These are phyloP conservation scores for Euleptes europaea DNA, from an alignment of 2,113 vertebrate genomes.

Conservation along the genomic window DNA sequence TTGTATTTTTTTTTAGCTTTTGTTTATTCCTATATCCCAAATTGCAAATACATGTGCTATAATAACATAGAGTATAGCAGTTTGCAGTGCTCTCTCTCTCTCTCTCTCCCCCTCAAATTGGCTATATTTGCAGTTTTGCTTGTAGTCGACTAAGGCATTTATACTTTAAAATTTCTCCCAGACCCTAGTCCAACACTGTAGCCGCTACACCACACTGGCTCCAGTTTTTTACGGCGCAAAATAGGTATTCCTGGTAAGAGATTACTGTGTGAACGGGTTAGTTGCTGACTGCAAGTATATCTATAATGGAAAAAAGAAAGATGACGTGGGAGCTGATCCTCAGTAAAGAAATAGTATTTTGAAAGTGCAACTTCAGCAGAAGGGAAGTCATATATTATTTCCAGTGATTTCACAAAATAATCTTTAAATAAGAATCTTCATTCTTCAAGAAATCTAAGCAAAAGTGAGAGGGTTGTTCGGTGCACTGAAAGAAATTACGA, in stretches of 20 bases:
- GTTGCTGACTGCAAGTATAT: neutral
- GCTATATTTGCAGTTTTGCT: too few relatives aligned
- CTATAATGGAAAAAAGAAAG: neutral
- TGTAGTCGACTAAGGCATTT: too few relatives aligned
- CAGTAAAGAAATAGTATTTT: too few relatives aligned
- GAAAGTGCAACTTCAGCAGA: neutral
- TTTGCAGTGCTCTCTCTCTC: too few relatives aligned
- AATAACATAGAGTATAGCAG: too few relatives aligned
- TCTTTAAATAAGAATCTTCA: neutral
- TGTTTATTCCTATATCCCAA: too few relatives aligned
- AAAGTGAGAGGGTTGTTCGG: neutral
- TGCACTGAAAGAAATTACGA: neutral
- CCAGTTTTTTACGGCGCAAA: neutral
- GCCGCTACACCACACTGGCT: neutral
- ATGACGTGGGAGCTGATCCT: neutral
- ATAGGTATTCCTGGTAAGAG: neutral
- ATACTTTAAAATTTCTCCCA: too few relatives aligned
- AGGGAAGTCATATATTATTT: neutral
- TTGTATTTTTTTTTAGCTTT: too few relatives aligned
- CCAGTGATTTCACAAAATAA: neutral
- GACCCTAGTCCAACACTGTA: too few relatives aligned
- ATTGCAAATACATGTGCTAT: too few relatives aligned
- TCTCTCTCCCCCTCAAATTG: too few relatives aligned
- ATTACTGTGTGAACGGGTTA: neutral
- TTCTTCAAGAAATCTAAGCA: conserved; percentile 16